Evolutionary conservation across 2,888 invertebrate genomes (phyloP), one percentile per base, ranked within the genome.

Genomic region (Eupithecia dodoneata): DNA sequence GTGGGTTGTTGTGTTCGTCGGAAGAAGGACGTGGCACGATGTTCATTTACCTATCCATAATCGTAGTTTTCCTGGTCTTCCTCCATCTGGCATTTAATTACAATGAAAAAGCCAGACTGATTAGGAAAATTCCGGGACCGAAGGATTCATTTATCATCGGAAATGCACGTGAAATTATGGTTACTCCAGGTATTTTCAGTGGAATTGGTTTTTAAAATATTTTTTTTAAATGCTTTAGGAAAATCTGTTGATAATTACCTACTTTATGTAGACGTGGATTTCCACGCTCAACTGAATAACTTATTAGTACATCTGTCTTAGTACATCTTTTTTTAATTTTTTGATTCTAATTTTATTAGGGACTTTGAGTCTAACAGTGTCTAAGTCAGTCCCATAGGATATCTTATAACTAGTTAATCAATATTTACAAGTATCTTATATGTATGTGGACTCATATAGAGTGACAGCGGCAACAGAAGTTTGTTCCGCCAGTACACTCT

Each of bases 91-190:
- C 83, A 13, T 78, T 88, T 0, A 90, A 90, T 80, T 86, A 87
- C 71, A 89, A 88, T 83, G 81, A 78, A 76, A 84, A 80, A 76
- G 90, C 90, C 13, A 80, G 87, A 42, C 55, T 84, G 49, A 18
- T 90, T 2, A 86, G 80, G 59, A 88, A 86, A 81, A 87, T 91
- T 63, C 90, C 90, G 0, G 90, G 91, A 4, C 87, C 88, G 0
- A 85, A 82, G 75, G 81, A 83, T 71, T 59, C 81, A 6, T 90
- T 89, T 74, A 84, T 90, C 4, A 6, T 90, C 70, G 89, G 90
- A 44, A 88, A 90, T 82, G 84, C 82, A 42, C 81, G 85, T 52
- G 83, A 85, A 71, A 66, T 87, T 15, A 79, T 87, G 12, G 81
- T 83, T 52, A 80, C 86, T 47, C 80, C 90, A 83, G 89, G 90